phyloP scores from a whole-genome alignment of 2,113 vertebrate genomes.

The Bubo blakistoni region DNA sequence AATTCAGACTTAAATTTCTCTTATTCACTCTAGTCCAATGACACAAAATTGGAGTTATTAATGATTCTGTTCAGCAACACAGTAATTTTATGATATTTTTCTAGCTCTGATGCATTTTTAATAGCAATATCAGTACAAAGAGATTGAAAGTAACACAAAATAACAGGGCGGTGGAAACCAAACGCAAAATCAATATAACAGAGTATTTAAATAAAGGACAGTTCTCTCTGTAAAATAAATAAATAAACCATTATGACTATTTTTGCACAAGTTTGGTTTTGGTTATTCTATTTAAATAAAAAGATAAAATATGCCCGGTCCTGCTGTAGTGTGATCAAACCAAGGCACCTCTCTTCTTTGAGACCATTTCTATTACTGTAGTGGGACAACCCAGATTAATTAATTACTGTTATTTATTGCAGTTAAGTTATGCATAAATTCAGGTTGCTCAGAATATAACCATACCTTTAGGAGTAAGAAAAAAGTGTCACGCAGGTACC shows the following conservation, averaged over 20 bases:
- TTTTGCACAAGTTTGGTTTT: background rate
- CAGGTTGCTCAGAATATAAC: background rate
- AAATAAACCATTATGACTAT: background rate
- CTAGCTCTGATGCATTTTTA: slow-evolving; percentile 37
- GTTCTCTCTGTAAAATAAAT: background rate
- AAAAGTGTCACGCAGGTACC: background rate
- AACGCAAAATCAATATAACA: slow-evolving; percentile 25
- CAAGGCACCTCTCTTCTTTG: background rate
- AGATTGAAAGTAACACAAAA: slow-evolving; percentile 25
- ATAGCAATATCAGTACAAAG: slow-evolving; percentile 32
- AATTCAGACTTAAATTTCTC: slow-evolving; percentile 34
- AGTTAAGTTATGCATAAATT: background rate
- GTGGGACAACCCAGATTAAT: background rate
- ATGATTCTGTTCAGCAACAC: slow-evolving; percentile 14
- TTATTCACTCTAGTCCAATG: background rate
- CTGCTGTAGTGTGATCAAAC: background rate
- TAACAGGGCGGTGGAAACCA: background rate
- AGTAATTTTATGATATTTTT: slow-evolving; percentile 33
- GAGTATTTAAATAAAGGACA: background rate
- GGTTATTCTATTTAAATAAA: background rate
- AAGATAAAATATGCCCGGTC: background rate
- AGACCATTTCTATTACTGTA: background rate
- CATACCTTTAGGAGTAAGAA: background rate
- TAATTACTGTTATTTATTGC: background rate
- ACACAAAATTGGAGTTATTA: slow-evolving; percentile 26